A percentile compares a stretch with the other conserved stretches of the same genome.
phyloP scores from a whole-genome alignment of 2,888 invertebrate genomes.

The Eupithecia insigniata region DNA sequence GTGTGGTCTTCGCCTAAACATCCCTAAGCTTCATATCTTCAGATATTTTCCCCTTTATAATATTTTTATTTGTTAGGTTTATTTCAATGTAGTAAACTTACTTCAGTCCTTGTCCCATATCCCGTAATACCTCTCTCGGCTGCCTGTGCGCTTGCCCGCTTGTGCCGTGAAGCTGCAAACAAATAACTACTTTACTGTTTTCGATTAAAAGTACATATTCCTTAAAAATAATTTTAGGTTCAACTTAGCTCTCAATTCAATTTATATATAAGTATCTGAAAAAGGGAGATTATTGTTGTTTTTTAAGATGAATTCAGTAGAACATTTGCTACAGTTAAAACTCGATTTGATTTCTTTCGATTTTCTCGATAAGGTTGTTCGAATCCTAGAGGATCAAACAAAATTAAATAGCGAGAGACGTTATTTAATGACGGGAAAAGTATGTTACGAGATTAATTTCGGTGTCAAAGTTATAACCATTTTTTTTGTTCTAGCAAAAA shows the following conservation, averaged over 20 bases:
- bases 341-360: neutral
- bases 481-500: neutral
- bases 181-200: conserved; percentile 12
- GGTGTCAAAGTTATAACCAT: no score
- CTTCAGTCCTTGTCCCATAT: conserved; percentile 98
- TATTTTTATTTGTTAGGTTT: no score
- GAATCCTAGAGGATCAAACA: neutral
- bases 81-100: conserved; percentile 75
- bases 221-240: neutral
- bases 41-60: no score
- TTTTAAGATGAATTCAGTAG: neutral
- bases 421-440: neutral
- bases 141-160: conserved; percentile 90
- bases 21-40: no score
- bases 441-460: no score
- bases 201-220: neutral
- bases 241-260: neutral
- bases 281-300: neutral
- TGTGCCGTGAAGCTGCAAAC: conserved; percentile 87
- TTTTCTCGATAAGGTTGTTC: neutral
- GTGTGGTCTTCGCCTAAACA: no score
- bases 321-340: neutral
- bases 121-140: conserved; percentile 94
- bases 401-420: neutral
- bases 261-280: neutral